phyloP scores from a whole-genome alignment of 2,113 vertebrate genomes.

The Etheostoma spectabile region DNA sequence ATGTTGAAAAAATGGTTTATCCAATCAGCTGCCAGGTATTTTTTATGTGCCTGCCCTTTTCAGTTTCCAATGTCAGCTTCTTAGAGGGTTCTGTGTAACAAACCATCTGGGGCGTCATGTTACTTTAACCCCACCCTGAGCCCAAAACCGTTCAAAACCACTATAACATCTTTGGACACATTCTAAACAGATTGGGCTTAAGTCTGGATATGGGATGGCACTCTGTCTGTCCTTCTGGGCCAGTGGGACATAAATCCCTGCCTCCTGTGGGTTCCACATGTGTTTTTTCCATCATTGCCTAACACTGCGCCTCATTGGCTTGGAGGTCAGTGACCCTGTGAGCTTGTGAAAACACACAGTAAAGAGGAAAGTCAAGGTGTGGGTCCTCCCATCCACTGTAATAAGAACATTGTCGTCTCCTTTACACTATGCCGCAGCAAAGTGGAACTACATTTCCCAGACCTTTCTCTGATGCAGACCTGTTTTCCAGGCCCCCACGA shows the following conservation, averaged over 20 bases:
- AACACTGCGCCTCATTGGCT: constrained; percentile 34
- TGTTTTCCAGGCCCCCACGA: too few species aligned
- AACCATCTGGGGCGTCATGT: too few species aligned
- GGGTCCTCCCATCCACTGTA: background rate
- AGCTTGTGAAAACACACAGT: constrained; percentile 47
- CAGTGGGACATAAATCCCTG: constrained; percentile 9
- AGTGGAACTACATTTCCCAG: constrained; percentile 45
- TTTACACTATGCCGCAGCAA: background rate
- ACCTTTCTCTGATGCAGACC: background rate
- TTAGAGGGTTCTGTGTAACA: too few species aligned
- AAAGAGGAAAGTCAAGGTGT: constrained; percentile 9
- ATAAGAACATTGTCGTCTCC: background rate
- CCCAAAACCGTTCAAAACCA: background rate
- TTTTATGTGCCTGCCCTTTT: too few species aligned
- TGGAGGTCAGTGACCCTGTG: constrained; percentile 52
- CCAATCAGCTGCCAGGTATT: too few species aligned
- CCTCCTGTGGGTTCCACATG: constrained; percentile 39
- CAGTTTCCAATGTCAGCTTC: too few species aligned
- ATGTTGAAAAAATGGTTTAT: too few species aligned
- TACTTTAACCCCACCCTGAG: background rate
- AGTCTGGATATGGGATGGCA: background rate
- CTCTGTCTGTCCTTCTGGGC: background rate
- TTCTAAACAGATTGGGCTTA: background rate
- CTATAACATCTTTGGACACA: background rate
- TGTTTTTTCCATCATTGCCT: constrained; percentile 58